These are phyloP conservation scores for Solea senegalensis DNA, from an alignment of 2,113 vertebrate species.

Conservation along the genomic window DNA sequence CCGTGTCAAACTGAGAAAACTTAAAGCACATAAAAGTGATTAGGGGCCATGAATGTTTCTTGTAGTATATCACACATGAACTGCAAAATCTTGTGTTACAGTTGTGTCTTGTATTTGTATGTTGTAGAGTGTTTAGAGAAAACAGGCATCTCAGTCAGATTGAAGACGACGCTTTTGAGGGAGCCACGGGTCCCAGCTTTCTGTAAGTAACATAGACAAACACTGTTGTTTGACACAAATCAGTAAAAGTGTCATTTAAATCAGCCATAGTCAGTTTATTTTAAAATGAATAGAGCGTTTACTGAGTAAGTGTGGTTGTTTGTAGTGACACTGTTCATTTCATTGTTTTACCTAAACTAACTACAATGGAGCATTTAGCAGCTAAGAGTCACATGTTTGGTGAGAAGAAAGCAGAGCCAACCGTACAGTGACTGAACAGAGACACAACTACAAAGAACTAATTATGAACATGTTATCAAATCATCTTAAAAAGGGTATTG, in stretches of 20 bases:
- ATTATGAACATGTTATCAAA: not conserved
- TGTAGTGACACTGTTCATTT: too few relatives aligned
- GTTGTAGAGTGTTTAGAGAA: constrained; percentile 86
- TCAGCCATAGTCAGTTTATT: too few relatives aligned
- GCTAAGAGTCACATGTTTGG: too few relatives aligned
- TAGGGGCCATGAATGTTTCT: constrained; percentile 31
- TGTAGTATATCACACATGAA: not conserved
- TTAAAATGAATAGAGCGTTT: too few relatives aligned
- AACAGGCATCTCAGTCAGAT: constrained; percentile 86
- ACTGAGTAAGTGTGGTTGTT: too few relatives aligned
- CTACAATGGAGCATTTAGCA: not conserved
- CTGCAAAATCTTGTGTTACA: constrained; percentile 19
- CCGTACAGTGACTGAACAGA: too few relatives aligned
- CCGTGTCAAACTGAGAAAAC: constrained; percentile 42
- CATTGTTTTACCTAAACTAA: not conserved
- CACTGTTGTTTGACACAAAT: too few relatives aligned
- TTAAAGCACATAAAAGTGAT: constrained; percentile 27
- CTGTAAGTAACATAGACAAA: constrained; percentile 82
- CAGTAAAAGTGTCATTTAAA: too few relatives aligned
- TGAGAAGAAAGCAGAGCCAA: too few relatives aligned
- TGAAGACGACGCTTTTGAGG: constrained; percentile 86
- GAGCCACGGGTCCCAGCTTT: constrained; percentile 84
- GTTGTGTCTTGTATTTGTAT: constrained; percentile 16
- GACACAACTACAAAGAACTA: not conserved
- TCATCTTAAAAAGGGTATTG: not conserved